A percentile compares a stretch with the other conserved stretches of the same genome.
phyloP scores from a whole-genome alignment of 2,888 invertebrate genomes.

The Callinectes sapidus region DNA sequence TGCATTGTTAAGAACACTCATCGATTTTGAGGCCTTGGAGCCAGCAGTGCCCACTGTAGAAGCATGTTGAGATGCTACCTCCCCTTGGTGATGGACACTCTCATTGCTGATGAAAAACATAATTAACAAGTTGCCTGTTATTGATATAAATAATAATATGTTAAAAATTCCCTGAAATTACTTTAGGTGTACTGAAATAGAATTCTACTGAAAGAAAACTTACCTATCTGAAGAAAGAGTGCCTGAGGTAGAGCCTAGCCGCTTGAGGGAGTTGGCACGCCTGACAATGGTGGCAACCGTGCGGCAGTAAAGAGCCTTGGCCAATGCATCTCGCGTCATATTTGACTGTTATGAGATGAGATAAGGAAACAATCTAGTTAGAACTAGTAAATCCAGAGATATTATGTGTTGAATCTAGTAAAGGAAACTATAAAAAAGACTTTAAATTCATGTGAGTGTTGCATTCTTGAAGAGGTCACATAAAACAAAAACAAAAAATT shows the following conservation, averaged over 20 bases:
- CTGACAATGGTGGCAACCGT: slow-evolving; percentile 95
- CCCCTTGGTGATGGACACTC: slow-evolving; percentile 72
- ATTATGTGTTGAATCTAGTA: not conserved
- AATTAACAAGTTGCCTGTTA: not conserved
- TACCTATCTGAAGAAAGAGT: slow-evolving; percentile 87
- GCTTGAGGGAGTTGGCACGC: slow-evolving; percentile 92
- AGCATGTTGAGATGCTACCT: slow-evolving; percentile 88
- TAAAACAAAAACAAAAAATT: no score
- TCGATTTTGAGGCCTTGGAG: slow-evolving; percentile 86
- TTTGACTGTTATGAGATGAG: slow-evolving; percentile 79
- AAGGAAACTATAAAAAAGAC: not conserved
- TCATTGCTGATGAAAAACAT: slow-evolving; percentile 65
- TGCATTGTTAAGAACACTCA: slow-evolving; percentile 93
- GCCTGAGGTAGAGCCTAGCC: slow-evolving; percentile 85
- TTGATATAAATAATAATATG: not conserved
- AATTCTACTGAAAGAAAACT: not conserved
- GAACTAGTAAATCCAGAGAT: not conserved
- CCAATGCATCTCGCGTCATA: slow-evolving; percentile 90
- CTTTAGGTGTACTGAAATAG: not conserved
- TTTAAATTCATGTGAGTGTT: no score
- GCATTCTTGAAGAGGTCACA: no score
- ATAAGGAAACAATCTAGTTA: not conserved
- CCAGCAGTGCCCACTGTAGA: slow-evolving; percentile 86
- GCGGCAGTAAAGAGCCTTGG: slow-evolving; percentile 94
- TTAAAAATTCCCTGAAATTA: not conserved